Evolutionary conservation across 1,140 invertebrate species (phyloP).

Genomic region (Lasioglossum albipes): DNA sequence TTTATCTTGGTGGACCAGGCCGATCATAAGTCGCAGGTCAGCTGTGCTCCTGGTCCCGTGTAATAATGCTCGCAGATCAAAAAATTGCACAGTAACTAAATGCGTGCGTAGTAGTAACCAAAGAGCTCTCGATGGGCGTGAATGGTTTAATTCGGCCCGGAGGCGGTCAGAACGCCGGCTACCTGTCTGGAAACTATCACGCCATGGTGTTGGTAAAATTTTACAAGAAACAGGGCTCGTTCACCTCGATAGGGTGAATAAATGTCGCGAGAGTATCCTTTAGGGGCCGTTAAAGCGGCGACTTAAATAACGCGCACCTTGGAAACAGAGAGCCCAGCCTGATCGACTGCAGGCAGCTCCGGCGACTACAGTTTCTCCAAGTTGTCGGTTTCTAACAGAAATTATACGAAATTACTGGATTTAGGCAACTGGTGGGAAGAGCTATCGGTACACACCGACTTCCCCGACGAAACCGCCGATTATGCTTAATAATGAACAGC

Average conservation of each 20-base stretch:
- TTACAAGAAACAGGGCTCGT: neutral
- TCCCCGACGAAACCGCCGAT: neutral
- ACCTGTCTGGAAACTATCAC: slow-evolving; percentile 3
- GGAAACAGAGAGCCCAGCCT: neutral
- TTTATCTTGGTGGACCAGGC: too few species aligned
- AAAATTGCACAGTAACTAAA: neutral
- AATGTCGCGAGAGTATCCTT: neutral
- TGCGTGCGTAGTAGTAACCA: neutral
- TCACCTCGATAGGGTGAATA: neutral
- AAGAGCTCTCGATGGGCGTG: slow-evolving; percentile 15
- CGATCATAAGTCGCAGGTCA: neutral
- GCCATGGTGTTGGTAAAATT: slow-evolving; percentile 19
- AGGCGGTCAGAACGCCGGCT: slow-evolving; percentile 4
- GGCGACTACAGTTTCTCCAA: neutral
- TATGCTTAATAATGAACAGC: neutral
- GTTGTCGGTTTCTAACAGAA: neutral
- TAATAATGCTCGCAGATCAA: neutral
- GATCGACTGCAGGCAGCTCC: neutral
- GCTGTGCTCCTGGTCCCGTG: neutral
- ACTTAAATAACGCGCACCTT: slow-evolving; percentile 9
- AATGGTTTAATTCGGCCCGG: slow-evolving; percentile 19
- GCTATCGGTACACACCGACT: neutral
- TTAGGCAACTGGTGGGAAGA: neutral
- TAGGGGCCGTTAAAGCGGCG: neutral
- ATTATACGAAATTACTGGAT: slow-evolving; percentile 25